phyloP scores from a whole-genome alignment of 2,797 vertebrate genomes.

The Ptychadena robeensis region DNA sequence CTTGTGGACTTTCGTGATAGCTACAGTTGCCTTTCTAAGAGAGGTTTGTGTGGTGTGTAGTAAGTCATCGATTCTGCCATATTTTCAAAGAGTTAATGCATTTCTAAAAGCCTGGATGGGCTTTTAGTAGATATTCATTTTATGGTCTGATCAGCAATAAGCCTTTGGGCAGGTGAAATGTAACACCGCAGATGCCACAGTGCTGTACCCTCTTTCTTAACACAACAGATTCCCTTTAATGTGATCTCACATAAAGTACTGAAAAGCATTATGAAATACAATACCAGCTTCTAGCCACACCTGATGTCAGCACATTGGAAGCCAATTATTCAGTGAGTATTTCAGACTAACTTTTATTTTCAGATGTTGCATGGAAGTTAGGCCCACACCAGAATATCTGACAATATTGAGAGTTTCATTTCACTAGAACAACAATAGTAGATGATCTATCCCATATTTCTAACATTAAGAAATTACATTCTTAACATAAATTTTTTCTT shows the following conservation, averaged over 20 bases:
- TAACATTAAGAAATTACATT: too few species aligned
- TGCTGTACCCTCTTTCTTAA: constrained; percentile 63
- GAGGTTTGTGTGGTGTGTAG: not conserved
- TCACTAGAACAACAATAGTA: not conserved
- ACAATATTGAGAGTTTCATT: too few species aligned
- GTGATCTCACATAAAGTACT: constrained; percentile 32
- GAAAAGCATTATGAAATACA: constrained; percentile 48
- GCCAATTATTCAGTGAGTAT: constrained; percentile 45
- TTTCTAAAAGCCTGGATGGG: constrained; percentile 58
- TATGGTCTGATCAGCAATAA: constrained; percentile 72
- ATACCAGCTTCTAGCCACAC: constrained; percentile 31
- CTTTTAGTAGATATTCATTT: constrained; percentile 67
- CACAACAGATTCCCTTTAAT: constrained; percentile 38
- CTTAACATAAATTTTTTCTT: too few species aligned
- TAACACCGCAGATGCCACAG: constrained; percentile 66
- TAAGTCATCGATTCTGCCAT: constrained; percentile 13
- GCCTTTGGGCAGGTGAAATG: constrained; percentile 69
- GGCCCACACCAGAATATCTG: not conserved
- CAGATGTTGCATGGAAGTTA: not conserved
- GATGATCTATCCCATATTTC: not conserved
- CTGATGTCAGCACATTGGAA: constrained; percentile 51
- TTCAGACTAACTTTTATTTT: not conserved
- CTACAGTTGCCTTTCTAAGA: not conserved
- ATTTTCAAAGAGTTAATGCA: constrained; percentile 11
- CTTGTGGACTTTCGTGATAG: not conserved